Evolutionary conservation across 2,797 vertebrate species (phyloP), one percentile per base, ranked within the genome.

Genomic region (Gymnocypris eckloni): DNA sequence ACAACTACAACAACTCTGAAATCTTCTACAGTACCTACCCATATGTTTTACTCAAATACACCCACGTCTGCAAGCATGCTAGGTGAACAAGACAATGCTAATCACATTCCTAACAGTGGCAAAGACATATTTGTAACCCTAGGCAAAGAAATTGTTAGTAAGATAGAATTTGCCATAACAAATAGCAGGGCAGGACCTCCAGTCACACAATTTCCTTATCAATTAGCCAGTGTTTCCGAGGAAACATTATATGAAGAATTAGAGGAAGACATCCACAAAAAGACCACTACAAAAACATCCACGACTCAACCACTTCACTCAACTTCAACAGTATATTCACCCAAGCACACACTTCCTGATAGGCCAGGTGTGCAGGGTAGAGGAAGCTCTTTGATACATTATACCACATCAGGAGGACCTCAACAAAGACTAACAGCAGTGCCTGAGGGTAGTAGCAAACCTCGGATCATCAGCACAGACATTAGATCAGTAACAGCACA

Each of bases 401-500:
- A 87, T 39, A 83, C 89, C 54, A 90, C 89, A 84, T 91, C 83
- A 0, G 89, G 83, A 87, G 41, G 85, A 61, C 86, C 86, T 70
- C 93, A 91, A 0, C 89, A 92, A 66, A 92, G 93, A 1, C 90
- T 91, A 71, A 85, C 76, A 86, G 90, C 54, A 20, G 92, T 91
- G 76, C 92, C 92, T 71, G 6, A 66, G 3, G 90, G 85, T 0
- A 93, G 93, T 88, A 93, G 92, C 76, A 96, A 91, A 88, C 97
- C 97, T 48, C 95, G 87, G 54, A 97, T 98, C 83, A 84, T 89
- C 48, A 91, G 92, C 66, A 92, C 87, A 48, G 88, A 88, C 0
- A 87, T 95, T 20, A 94, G 93, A 73, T 94, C 92, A 0, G 82
- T 97, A 88, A 95, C 94, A 0, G 91, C 95, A 81, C 92, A 93